A percentile compares a stretch with the other conserved stretches of the same genome.
These are phyloP conservation scores for Campoplex capitator DNA, from an alignment of 2,888 invertebrate genomes.

Conservation along the genomic window DNA sequence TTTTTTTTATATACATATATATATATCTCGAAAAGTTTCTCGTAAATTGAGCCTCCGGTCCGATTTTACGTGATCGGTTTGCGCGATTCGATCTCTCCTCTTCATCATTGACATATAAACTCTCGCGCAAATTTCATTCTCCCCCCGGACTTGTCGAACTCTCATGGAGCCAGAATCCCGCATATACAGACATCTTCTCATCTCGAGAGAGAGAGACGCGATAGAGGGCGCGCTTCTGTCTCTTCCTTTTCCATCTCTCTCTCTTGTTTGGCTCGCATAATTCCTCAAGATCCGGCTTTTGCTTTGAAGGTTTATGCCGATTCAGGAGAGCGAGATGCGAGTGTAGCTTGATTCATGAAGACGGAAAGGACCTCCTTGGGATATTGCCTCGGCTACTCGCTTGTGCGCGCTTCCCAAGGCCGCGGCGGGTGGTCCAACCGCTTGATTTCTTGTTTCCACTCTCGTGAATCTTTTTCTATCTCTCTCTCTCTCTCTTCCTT, in stretches of 20 bases:
- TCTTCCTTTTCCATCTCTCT: background rate
- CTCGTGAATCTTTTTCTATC: conserved; percentile 52
- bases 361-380: conserved; percentile 84
- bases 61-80: conserved; percentile 54
- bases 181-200: conserved; percentile 25
- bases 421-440: conserved; percentile 84
- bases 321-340: conserved; percentile 74
- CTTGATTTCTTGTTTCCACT: conserved; percentile 85
- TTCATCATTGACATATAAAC: conserved; percentile 45
- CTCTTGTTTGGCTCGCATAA: conserved; percentile 60
- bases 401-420: conserved; percentile 77
- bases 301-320: conserved; percentile 83
- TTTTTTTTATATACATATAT: background rate
- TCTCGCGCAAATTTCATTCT: conserved; percentile 18
- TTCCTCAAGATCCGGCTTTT: conserved; percentile 70
- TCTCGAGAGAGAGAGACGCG: conserved; percentile 56
- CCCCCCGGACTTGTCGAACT: background rate
- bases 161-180: conserved; percentile 13
- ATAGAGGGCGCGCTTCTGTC: conserved; percentile 47
- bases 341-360: conserved; percentile 84
- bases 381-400: conserved; percentile 77
- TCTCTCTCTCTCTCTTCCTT: conserved; percentile 29
- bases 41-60: background rate
- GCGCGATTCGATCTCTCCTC: conserved; percentile 6
- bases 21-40: background rate